Evolutionary conservation across 1,140 invertebrate species (phyloP), one percentile per base, ranked within the genome.

Genomic region (Psilanteris sp.): DNA sequence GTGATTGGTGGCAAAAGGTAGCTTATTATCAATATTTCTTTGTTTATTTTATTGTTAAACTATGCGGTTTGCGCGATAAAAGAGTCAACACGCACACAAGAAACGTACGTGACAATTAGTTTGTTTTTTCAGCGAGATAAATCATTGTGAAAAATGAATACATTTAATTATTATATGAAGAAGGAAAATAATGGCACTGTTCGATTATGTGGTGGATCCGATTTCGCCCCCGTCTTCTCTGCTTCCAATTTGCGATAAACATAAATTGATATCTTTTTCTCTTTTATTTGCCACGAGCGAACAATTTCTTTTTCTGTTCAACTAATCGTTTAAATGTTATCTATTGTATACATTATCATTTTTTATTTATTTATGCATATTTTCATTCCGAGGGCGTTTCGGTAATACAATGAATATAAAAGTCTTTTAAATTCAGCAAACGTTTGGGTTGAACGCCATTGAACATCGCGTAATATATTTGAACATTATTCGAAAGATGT

Each of bases 211-310:
- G 24, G 11, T 24, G 15, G 4, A 55, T 55, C 9, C 14, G 36
- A 55, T 55, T 39, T 41, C 50, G 41, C 36, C 50, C 50, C 36
- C 11, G 7, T 41, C 50, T 55, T 41, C 36, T 41, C 26, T 7
- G 24, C 50, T 29, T 55, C 36, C 34, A 39, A 29, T 55, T 55
- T 55, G 5, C 26, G 24, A 55, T 55, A 55, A 55, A 39, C n/a
- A 41, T 27, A 55, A 55, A n/a, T 55, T 36, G 36, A 55, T 55
- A 52, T 36, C 4, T 20, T 52, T 9, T 8, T 24, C 11, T 50
- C 18, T 16, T 52, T 18, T 14, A 10, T 52, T 52, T 26, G 36
- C 11, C 16, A 11, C 20, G 9, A 37, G 27, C 26, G 37, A 52
- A 26, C 32, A 52, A 52, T 52, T 52, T 24, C 32, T 27, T 16